These are phyloP conservation scores for Quadriops clusia DNA, from an alignment of 2,888 invertebrate genomes.

Conservation along the genomic window DNA sequence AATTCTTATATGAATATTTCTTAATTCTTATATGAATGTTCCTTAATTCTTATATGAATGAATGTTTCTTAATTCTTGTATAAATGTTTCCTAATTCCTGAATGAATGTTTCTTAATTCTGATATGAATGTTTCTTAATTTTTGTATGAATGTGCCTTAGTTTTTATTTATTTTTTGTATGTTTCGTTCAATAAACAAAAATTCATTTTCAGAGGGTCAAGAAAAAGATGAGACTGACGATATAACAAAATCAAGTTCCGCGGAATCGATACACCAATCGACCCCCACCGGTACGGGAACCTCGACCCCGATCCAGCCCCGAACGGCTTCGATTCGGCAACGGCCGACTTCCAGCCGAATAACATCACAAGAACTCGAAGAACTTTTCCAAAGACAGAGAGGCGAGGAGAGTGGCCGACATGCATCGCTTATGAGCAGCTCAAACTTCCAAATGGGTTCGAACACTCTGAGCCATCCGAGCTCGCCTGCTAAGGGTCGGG, in stretches of 20 bases:
- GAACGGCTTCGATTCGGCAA: conserved; percentile 85
- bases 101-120: too few species aligned
- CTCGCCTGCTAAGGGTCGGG: conserved; percentile 57
- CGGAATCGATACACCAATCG: conserved; percentile 61
- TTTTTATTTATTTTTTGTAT: neutral
- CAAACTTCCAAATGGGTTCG: conserved; percentile 57
- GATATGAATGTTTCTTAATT: too few species aligned
- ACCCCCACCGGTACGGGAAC: conserved; percentile 40
- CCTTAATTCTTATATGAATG: too few species aligned
- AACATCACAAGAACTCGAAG: conserved; percentile 84
- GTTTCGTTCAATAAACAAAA: neutral
- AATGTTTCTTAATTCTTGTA: too few species aligned
- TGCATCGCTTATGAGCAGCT: conserved; percentile 55
- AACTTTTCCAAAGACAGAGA: conserved; percentile 81
- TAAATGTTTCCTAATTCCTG: too few species aligned
- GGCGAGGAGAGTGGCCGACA: conserved; percentile 41
- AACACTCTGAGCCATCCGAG: conserved; percentile 45
- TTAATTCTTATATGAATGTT: too few species aligned
- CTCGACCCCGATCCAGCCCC: conserved; percentile 53
- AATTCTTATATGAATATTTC: too few species aligned
- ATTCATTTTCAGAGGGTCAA: conserved; percentile 39
- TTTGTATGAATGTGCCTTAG: too few species aligned
- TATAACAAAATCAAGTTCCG: conserved; percentile 68
- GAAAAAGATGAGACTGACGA: conserved; percentile 65
- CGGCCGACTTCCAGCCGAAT: conserved; percentile 80